Conservation (phyloP, 2,113 vertebrate genomes). For the Diphyllodes magnificus region DNA sequence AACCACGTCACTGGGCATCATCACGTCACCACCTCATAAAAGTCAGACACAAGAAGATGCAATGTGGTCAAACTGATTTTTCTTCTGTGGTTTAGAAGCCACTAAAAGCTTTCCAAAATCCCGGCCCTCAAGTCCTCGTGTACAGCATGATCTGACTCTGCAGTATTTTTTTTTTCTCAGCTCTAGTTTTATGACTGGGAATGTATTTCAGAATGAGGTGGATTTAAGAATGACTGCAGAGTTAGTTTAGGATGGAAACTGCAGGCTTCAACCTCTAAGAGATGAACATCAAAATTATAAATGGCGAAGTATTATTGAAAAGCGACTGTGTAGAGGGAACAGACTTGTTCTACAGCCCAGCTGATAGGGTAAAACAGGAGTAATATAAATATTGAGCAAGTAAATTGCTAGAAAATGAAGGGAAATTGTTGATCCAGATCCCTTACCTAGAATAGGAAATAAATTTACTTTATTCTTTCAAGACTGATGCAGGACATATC, state of each 20-base stretch:
- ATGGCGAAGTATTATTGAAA: background rate
- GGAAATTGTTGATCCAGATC: background rate
- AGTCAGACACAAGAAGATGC: background rate
- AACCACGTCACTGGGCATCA: background rate
- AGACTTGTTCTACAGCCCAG: background rate
- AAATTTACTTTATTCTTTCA: background rate
- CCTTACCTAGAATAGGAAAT: background rate
- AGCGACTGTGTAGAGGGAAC: background rate
- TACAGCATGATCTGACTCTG: background rate
- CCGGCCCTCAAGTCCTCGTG: background rate
- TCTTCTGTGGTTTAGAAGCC: background rate
- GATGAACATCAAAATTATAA: background rate
- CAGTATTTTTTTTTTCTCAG: background rate
- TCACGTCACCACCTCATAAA: background rate
- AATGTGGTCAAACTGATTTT: background rate
- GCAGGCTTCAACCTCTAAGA: background rate
- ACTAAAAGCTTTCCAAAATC: background rate
- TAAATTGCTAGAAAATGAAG: background rate
- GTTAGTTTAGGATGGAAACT: background rate
- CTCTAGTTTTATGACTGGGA: background rate
- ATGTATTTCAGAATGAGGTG: background rate
- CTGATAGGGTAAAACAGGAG: background rate
- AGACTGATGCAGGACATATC: background rate
- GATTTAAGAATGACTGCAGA: background rate
- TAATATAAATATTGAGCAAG: background rate